phyloP scores from a whole-genome alignment of 2,797 vertebrate genomes.

The Furcifer pardalis region DNA sequence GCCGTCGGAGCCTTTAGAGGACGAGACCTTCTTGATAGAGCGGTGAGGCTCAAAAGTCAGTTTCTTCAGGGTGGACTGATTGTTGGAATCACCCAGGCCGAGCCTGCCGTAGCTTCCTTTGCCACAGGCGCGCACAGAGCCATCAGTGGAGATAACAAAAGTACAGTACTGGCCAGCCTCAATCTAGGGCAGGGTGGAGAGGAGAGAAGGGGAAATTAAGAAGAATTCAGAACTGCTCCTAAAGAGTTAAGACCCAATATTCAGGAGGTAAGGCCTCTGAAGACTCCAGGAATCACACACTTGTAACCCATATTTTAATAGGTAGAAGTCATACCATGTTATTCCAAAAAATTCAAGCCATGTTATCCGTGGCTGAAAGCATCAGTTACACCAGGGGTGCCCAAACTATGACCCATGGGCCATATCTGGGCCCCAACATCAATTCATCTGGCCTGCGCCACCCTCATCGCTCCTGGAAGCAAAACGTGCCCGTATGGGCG shows the following conservation, averaged over 20 bases:
- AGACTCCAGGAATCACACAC: not conserved
- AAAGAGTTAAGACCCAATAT: not conserved
- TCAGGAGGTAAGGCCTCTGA: not conserved
- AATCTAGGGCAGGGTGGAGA: constrained; percentile 74
- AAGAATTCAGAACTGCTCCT: not conserved
- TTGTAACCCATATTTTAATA: not conserved
- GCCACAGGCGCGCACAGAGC: constrained; percentile 84
- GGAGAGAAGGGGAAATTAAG: constrained; percentile 36
- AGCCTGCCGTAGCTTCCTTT: constrained; percentile 85
- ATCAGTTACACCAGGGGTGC: too few species aligned
- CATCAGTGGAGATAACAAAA: constrained; percentile 84
- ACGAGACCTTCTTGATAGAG: constrained; percentile 85
- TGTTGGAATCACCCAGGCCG: constrained; percentile 84
- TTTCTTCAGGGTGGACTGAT: constrained; percentile 85
- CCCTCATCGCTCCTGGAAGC: too few species aligned
- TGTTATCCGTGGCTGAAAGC: not conserved
- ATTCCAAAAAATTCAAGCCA: too few species aligned
- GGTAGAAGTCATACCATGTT: not conserved
- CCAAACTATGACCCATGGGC: too few species aligned
- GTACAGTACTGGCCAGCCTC: constrained; percentile 87
- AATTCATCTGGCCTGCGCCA: too few species aligned
- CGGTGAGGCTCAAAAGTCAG: constrained; percentile 85
- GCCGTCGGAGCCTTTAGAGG: constrained; percentile 85
- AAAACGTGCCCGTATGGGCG: too few species aligned
- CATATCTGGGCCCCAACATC: too few species aligned